phyloP scores from a whole-genome alignment of 2,888 invertebrate genomes.

The Exocentrus adspersus region DNA sequence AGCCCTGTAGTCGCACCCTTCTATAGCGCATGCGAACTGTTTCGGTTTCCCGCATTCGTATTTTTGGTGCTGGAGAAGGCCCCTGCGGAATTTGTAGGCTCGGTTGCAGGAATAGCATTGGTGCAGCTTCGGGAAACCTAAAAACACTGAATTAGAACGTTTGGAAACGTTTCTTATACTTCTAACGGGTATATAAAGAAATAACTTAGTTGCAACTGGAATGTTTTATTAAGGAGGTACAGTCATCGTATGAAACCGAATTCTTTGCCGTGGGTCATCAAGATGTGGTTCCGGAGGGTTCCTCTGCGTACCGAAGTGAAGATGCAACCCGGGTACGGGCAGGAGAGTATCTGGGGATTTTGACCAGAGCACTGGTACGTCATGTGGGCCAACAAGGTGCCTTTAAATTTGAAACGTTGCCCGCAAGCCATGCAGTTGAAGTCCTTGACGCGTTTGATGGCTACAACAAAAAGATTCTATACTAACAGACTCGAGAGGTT shows the following conservation, averaged over 20 bases:
- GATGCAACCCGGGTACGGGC: not conserved
- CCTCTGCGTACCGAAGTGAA: not conserved
- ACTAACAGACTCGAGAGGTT: too few relatives aligned
- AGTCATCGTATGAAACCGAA: too few relatives aligned
- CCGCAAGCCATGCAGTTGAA: not conserved
- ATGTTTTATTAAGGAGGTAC: too few relatives aligned
- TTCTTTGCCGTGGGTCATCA: not conserved
- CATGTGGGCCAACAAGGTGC: not conserved
- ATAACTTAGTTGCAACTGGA: too few relatives aligned
- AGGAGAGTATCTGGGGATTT: not conserved
- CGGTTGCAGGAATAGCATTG: slow-evolving; percentile 41
- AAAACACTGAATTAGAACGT: not conserved
- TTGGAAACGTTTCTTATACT: too few relatives aligned
- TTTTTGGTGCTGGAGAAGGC: slow-evolving; percentile 37
- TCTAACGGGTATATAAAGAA: too few relatives aligned
- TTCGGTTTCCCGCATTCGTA: slow-evolving; percentile 42
- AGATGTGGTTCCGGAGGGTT: not conserved
- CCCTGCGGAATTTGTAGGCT: slow-evolving; percentile 29
- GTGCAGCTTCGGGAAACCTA: not conserved
- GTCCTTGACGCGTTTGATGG: too few relatives aligned
- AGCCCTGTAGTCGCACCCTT: slow-evolving; percentile 82
- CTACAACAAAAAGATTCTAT: too few relatives aligned
- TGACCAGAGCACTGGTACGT: slow-evolving; percentile 4
- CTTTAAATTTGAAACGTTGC: not conserved
- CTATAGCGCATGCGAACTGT: slow-evolving; percentile 72